Percentiles rank a stretch among this genome's conserved stretches.
Evolutionary conservation across 2,888 invertebrate genomes (phyloP).

Genomic region (Urechis unicinctus): DNA sequence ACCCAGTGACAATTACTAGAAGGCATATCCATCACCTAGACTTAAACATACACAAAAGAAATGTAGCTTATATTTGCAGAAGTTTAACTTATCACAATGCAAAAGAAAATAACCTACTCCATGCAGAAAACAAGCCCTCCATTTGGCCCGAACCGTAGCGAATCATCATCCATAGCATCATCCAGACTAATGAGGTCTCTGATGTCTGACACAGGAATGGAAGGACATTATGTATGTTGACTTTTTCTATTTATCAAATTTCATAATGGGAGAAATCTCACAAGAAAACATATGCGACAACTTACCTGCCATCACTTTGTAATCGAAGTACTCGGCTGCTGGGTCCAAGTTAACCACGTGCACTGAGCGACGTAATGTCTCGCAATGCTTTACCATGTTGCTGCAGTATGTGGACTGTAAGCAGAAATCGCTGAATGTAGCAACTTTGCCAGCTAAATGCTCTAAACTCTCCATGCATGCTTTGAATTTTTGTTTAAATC

Average conservation of each 20-base stretch:
- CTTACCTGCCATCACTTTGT: conserved; percentile 67
- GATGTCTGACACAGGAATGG: conserved; percentile 52
- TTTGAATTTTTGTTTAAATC: too few species aligned
- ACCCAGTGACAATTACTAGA: neutral
- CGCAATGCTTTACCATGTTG: conserved; percentile 77
- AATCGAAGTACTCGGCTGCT: conserved; percentile 93
- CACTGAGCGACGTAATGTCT: conserved; percentile 65
- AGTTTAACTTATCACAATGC: neutral
- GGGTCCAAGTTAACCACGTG: conserved; percentile 95
- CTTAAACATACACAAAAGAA: neutral
- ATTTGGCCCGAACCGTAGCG: conserved; percentile 90
- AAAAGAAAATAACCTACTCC: conserved; percentile 66
- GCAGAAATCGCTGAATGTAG: too few species aligned
- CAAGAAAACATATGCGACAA: neutral
- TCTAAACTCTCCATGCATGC: too few species aligned
- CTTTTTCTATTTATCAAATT: too few species aligned
- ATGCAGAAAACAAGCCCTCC: conserved; percentile 93
- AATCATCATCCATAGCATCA: conserved; percentile 95
- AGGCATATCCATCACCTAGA: neutral
- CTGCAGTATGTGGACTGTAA: conserved; percentile 87
- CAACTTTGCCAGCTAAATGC: too few species aligned
- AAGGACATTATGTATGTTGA: conserved; percentile 1
- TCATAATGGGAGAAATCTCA: too few species aligned
- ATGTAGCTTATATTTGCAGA: neutral
- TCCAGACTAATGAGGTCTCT: conserved; percentile 71